A percentile compares a stretch with the other conserved stretches of the same genome.
Evolutionary conservation across 2,888 invertebrate species (phyloP).

Genomic region (Trissolcus japonicus): DNA sequence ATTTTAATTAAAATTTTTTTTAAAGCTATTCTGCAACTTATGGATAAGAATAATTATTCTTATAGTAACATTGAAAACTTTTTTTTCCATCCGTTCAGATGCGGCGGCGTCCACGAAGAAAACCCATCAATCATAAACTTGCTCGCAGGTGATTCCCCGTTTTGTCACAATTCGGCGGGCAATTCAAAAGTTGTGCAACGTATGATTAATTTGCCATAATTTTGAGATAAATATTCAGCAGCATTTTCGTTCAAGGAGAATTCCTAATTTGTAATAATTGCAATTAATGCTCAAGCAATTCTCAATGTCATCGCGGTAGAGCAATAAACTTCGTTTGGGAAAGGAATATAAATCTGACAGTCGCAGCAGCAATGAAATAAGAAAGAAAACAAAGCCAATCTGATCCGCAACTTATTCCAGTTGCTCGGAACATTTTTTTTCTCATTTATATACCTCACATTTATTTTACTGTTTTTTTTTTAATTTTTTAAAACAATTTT

Average conservation of each 20-base stretch:
- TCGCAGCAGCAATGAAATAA: background rate
- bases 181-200: constrained; percentile 11
- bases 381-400: constrained; percentile 10
- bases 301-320: background rate
- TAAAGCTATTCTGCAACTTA: background rate
- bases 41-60: background rate
- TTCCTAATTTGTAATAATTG: constrained; percentile 49
- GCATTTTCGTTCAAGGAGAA: constrained; percentile 35
- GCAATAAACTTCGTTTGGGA: constrained; percentile 23
- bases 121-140: too few species aligned
- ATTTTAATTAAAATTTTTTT: constrained; percentile 6
- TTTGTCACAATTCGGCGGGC: too few species aligned
- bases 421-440: background rate
- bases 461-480: background rate
- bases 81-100: too few species aligned
- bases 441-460: background rate
- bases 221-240: constrained; percentile 39
- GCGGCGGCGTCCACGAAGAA: too few species aligned
- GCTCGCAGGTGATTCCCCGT: too few species aligned
- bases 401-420: background rate
- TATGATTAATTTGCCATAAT: constrained; percentile 35
- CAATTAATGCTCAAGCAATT: constrained; percentile 10
- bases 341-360: constrained; percentile 14
- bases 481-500: background rate
- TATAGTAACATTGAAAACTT: too few species aligned